A percentile compares a stretch with the other conserved stretches of the same genome.
Conservation (phyloP, 2,113 vertebrate genomes). For the Hydrolagus affinis region DNA sequence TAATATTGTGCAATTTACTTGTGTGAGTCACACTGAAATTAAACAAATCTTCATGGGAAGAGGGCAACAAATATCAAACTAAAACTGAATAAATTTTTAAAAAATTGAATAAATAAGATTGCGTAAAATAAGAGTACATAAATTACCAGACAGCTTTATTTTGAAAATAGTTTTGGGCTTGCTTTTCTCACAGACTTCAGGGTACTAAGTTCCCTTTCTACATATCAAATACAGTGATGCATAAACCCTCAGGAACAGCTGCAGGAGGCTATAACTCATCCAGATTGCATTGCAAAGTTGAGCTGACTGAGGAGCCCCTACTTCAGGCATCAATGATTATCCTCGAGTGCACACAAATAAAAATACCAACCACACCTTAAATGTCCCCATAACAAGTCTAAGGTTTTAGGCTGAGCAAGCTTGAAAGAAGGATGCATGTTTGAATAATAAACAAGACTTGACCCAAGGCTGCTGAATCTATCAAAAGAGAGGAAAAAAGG, state of each 20-base stretch:
- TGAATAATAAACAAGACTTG: constrained; percentile 36
- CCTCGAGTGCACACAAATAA: constrained; percentile 37
- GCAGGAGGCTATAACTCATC: constrained; percentile 19
- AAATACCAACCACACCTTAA: constrained; percentile 34
- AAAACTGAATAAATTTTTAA: constrained; percentile 15
- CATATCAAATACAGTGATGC: neutral
- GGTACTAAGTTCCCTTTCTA: constrained; percentile 7
- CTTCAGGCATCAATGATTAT: constrained; percentile 35
- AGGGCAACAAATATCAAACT: neutral
- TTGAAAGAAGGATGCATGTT: neutral
- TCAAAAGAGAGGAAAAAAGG: neutral
- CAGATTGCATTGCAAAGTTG: neutral
- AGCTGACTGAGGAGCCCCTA: constrained; percentile 24
- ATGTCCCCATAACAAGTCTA: constrained; percentile 36
- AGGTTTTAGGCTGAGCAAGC: constrained; percentile 34
- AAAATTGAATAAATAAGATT: neutral
- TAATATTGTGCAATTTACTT: neutral
- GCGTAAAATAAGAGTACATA: neutral
- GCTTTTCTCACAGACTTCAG: constrained; percentile 4
- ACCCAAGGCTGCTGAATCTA: constrained; percentile 18
- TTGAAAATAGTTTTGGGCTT: constrained; percentile 9
- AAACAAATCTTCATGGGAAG: neutral
- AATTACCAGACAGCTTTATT: constrained; percentile 15
- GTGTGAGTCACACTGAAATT: neutral
- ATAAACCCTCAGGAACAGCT: constrained; percentile 6